Conservation (phyloP, 2,888 invertebrate species). For the Bugulina stolonifera region DNA sequence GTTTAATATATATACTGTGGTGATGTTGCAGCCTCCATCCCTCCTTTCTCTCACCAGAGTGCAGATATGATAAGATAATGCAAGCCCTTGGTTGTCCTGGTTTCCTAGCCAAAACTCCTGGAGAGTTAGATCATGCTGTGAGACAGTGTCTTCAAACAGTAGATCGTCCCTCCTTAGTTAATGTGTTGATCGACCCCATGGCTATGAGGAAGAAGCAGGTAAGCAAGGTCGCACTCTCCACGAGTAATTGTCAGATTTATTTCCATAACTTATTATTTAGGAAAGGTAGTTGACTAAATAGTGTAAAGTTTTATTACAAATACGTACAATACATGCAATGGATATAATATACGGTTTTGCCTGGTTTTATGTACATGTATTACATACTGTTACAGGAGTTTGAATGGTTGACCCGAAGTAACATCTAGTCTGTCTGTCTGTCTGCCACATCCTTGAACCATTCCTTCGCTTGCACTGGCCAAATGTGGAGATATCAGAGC, state of each 20-base stretch:
- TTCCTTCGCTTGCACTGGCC: no score
- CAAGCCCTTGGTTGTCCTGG: slow-evolving; percentile 77
- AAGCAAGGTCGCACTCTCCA: no score
- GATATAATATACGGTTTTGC: no score
- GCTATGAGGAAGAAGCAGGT: slow-evolving; percentile 82
- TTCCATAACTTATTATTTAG: no score
- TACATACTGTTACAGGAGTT: slow-evolving; percentile 57
- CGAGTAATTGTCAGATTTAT: no score
- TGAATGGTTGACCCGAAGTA: slow-evolving; percentile 86
- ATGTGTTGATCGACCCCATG: slow-evolving; percentile 79
- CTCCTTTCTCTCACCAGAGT: slow-evolving; percentile 68
- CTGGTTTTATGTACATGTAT: background rate
- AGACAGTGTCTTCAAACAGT: slow-evolving; percentile 61
- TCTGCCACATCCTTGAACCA: no score
- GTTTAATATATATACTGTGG: background rate
- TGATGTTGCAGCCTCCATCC: slow-evolving; percentile 68
- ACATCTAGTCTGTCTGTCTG: no score
- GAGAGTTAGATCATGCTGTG: slow-evolving; percentile 69
- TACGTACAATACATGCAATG: no score
- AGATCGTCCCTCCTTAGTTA: slow-evolving; percentile 78
- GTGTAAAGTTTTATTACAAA: no score
- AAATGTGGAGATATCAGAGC: no score
- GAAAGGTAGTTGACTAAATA: no score
- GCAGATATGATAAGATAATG: slow-evolving; percentile 85
- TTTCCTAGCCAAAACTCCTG: slow-evolving; percentile 69